phyloP scores from a whole-genome alignment of 2,113 vertebrate genomes.

The Axis porcinus region DNA sequence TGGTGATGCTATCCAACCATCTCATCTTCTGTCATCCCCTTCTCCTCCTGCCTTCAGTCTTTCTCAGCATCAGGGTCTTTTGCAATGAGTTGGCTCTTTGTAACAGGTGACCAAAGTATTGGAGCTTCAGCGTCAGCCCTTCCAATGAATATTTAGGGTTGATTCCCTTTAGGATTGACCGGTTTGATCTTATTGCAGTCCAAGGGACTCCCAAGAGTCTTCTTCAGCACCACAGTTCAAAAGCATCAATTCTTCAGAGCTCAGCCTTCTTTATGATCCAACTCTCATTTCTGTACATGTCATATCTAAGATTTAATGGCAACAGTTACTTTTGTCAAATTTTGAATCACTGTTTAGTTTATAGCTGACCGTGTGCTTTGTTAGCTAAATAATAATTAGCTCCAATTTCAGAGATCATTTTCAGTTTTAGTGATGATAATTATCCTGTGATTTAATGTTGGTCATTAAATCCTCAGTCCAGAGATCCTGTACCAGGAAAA shows the following conservation, averaged over 20 bases:
- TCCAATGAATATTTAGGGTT: not conserved
- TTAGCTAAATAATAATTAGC: conserved; percentile 8
- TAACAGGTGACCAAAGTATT: not conserved
- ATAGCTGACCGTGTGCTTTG: not conserved
- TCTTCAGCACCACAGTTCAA: not conserved
- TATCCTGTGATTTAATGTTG: conserved; percentile 4
- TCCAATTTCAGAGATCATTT: conserved; percentile 17
- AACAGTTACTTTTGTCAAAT: not conserved
- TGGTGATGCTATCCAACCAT: not conserved
- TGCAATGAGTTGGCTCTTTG: not conserved
- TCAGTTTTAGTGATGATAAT: conserved; percentile 41
- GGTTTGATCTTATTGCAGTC: not conserved
- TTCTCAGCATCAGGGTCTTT: not conserved
- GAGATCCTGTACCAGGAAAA: not conserved
- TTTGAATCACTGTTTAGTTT: not conserved
- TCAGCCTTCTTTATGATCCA: not conserved
- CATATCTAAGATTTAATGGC: not conserved
- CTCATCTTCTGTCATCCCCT: not conserved
- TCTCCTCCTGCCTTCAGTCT: not conserved
- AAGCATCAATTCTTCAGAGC: not conserved
- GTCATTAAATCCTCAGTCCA: not conserved
- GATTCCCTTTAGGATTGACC: not conserved
- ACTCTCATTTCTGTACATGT: not conserved
- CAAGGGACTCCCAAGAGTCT: not conserved
- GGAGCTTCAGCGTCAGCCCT: not conserved